These are phyloP conservation scores for Trissolcus basalis DNA, from an alignment of 1,140 invertebrate genomes.

Conservation along the genomic window DNA sequence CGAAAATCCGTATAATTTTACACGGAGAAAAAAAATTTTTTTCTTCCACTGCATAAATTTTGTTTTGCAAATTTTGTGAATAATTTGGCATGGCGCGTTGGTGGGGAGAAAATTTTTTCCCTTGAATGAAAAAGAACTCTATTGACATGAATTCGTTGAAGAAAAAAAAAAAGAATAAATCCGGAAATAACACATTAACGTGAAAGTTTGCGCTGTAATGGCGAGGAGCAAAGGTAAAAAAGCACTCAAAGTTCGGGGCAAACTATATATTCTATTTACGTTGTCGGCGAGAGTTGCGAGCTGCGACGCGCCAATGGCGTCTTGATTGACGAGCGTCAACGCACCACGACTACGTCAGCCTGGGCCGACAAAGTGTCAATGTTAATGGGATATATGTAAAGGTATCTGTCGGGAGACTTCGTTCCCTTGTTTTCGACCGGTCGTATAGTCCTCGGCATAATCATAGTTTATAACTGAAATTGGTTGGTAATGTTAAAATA, in stretches of 20 bases:
- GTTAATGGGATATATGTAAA: constrained; percentile 50
- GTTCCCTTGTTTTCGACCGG: constrained; percentile 42
- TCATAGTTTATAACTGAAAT: constrained; percentile 52
- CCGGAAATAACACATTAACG: background rate
- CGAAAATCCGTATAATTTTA: too few species aligned
- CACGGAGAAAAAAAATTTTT: too few species aligned
- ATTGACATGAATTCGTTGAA: too few species aligned
- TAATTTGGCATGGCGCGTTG: too few species aligned
- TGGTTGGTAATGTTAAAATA: constrained; percentile 50
- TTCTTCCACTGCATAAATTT: too few species aligned
- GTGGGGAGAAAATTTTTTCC: too few species aligned
- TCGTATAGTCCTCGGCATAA: constrained; percentile 27
- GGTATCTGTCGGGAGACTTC: constrained; percentile 41
- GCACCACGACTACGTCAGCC: constrained; percentile 16
- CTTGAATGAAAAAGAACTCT: too few species aligned
- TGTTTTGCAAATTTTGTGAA: too few species aligned
- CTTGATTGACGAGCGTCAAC: constrained; percentile 48
- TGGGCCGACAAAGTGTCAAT: constrained; percentile 44
- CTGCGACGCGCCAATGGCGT: constrained; percentile 29
- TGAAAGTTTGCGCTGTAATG: constrained; percentile 10
- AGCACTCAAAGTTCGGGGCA: constrained; percentile 3
- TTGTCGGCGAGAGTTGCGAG: constrained; percentile 23
- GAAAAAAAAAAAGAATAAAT: background rate
- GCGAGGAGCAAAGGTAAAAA: constrained; percentile 15
- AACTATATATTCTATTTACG: constrained; percentile 43